Evolutionary conservation across 2,888 invertebrate genomes (phyloP), one percentile per base, ranked within the genome.

Genomic region (Phengaris arion): DNA sequence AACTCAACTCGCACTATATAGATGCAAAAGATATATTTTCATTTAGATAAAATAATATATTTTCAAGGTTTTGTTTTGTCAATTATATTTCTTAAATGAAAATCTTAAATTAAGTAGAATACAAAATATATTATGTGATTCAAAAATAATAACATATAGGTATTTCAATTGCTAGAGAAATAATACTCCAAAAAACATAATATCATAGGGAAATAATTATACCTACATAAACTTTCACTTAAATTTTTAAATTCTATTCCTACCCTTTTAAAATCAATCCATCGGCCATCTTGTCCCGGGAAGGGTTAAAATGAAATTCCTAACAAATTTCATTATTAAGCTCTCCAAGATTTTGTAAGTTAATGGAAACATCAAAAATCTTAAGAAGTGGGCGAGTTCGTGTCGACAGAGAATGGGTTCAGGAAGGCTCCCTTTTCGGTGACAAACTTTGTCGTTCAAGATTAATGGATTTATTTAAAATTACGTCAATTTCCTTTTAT

Each of bases 251-350:
- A 73, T 85, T 89, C 90, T 89, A 91, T 89, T 89, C 35, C 85
- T 82, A 82, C 89, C 91, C 91, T 92, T 92, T 92, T 90, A 92
- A 90, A 93, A 92, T 91, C 92, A 92, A 92, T 93, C 89, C 90
- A 15, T 22, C 83, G 83, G 87, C 89, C 86, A 88, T 92, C 89
- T 85, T 84, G 86, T 86, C 55, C 84, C 83, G 82, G 85, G 88
- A 87, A 85, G 86, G 85, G 82, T 84, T 83, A 85, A 85, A 87
- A 85, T 86, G 89, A 89, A 90, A 91, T 91, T 92, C 91, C 83
- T 85, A 86, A 92, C 92, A 85, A 92, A 92, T 92, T 92, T 90
- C 91, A 89, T 92, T 92, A 93, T 93, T 92, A 92, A 92, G 90
- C 87, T 85, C 82, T 86, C 85, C 85, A 85, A 86, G 89, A 88